Conservation (phyloP, 2,113 vertebrate genomes). For the Istiophorus platypterus region DNA sequence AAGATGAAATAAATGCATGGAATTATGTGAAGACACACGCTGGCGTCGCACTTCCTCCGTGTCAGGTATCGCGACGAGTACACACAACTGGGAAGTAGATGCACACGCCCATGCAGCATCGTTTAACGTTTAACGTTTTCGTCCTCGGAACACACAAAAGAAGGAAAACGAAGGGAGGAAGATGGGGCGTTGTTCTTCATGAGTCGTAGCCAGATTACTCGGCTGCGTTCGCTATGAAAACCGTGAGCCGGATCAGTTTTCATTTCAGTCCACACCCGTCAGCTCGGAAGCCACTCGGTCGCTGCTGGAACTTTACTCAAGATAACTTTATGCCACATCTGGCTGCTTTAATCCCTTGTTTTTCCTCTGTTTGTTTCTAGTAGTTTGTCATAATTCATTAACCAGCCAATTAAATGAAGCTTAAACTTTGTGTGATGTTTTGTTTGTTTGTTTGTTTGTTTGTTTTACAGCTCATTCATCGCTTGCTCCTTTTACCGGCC, state of each 20-base stretch:
- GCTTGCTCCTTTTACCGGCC: too few species aligned
- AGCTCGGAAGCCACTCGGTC: neutral
- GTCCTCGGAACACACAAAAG: neutral
- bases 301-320: neutral
- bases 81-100: too few species aligned
- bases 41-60: too few species aligned
- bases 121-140: neutral
- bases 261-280: conserved; percentile 16
- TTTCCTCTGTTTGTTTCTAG: neutral
- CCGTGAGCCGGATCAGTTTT: neutral
- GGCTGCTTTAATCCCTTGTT: neutral
- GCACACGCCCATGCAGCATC: neutral
- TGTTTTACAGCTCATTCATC: too few species aligned
- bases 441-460: too few species aligned
- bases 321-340: neutral
- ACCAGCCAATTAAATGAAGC: too few species aligned
- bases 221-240: neutral
- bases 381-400: too few species aligned
- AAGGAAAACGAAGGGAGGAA: neutral
- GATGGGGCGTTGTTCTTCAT: too few species aligned
- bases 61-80: too few species aligned
- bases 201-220: neutral
- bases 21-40: neutral
- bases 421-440: too few species aligned
- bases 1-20: neutral